phyloP scores from a whole-genome alignment of 2,888 invertebrate genomes.

The Drosophila dives region DNA sequence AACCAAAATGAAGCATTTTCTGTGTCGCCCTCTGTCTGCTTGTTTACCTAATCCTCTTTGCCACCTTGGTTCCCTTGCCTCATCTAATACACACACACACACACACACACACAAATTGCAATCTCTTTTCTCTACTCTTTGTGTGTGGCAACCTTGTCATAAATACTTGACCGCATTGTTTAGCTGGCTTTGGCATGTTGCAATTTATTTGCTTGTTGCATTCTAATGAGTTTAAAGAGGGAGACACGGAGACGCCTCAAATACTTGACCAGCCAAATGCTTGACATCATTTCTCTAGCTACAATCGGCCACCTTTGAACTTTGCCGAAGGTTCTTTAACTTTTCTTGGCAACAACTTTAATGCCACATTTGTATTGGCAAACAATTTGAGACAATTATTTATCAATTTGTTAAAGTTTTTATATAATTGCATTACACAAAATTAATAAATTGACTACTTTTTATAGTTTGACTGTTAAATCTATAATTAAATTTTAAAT shows the following conservation, averaged over 20 bases:
- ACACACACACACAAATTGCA: slow-evolving; percentile 14
- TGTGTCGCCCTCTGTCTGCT: slow-evolving; percentile 60
- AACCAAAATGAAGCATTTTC: slow-evolving; percentile 53
- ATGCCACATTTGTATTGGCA: slow-evolving; percentile 18
- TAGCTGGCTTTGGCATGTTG: slow-evolving; percentile 49
- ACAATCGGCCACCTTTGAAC: slow-evolving; percentile 45
- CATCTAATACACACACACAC: slow-evolving; percentile 16
- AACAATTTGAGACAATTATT: not conserved
- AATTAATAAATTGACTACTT: not conserved
- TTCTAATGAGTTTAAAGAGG: slow-evolving; percentile 68
- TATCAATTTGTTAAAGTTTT: not conserved
- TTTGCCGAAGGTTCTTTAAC: slow-evolving; percentile 42
- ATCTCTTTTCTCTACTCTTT: slow-evolving; percentile 8
- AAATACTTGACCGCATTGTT: slow-evolving; percentile 79
- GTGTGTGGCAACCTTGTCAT: slow-evolving; percentile 69
- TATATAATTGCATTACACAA: not conserved
- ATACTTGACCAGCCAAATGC: slow-evolving; percentile 30
- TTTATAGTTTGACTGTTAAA: not conserved
- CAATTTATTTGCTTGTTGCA: slow-evolving; percentile 59
- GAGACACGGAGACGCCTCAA: slow-evolving; percentile 17
- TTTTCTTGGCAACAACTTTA: slow-evolving; percentile 14
- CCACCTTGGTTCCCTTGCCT: slow-evolving; percentile 7
- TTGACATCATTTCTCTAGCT: slow-evolving; percentile 32
- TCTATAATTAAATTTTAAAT: not conserved
- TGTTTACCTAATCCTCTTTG: slow-evolving; percentile 46